Percentiles rank a stretch among this genome's conserved stretches.
These are phyloP conservation scores for Hucho hucho DNA, from an alignment of 2,113 vertebrate species.

Conservation along the genomic window DNA sequence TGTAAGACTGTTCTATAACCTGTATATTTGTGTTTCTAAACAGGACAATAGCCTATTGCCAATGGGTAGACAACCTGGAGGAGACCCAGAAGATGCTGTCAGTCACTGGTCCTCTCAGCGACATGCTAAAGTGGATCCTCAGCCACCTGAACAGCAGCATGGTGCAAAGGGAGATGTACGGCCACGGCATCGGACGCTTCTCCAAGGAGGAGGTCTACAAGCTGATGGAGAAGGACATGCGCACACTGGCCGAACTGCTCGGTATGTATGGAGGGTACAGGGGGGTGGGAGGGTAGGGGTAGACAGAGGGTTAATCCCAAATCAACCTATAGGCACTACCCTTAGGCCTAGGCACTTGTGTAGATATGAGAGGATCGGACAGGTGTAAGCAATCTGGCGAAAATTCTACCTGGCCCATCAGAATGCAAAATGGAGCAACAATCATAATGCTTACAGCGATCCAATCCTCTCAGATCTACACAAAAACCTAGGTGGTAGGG, in stretches of 20 bases:
- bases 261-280: slow-evolving; percentile 68
- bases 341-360: no score
- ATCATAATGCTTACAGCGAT: no score
- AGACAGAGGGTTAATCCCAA: background rate
- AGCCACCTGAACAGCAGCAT: slow-evolving; percentile 91
- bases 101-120: slow-evolving; percentile 88
- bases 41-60: slow-evolving; percentile 88
- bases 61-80: slow-evolving; percentile 95
- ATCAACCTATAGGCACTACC: no score
- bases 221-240: slow-evolving; percentile 98
- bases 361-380: background rate
- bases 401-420: no score
- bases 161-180: slow-evolving; percentile 94
- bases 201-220: slow-evolving; percentile 91
- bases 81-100: slow-evolving; percentile 91
- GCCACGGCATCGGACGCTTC: slow-evolving; percentile 94
- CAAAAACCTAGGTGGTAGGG: no score
- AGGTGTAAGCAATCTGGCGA: background rate
- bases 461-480: no score
- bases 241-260: slow-evolving; percentile 88
- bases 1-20: background rate
- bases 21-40: no score
- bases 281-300: background rate
- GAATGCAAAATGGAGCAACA: no score
- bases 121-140: slow-evolving; percentile 90